Evolutionary conservation across 2,113 vertebrate species (phyloP), one percentile per base, ranked within the genome.

Genomic region (Glareola pratincola): DNA sequence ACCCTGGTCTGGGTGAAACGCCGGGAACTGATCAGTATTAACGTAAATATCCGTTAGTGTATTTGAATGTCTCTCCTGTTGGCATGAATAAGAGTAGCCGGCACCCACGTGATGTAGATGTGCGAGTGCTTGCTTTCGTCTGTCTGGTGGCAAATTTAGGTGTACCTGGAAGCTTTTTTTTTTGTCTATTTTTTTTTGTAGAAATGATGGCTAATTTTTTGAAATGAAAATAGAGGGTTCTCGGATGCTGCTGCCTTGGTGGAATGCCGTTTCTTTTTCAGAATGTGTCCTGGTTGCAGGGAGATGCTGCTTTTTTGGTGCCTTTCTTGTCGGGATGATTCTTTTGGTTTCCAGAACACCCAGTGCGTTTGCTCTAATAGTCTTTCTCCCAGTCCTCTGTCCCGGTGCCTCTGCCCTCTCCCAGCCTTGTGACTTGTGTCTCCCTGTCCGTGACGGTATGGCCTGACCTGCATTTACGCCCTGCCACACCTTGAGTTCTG

Each of bases 401-500:
- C 62, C 26, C 54, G 48, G 43, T 91, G 62, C 21, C 78, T 85
- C 72, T 94, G 89, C 74, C 48, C 64, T 66, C 34, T 66, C 84
- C 82, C 53, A 63, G 82, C 81, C 56, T 43, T 66, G 94, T 57
- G 66, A 86, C 54, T 85, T 89, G 39, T 94, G 85, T 89, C 64
- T 62, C 34, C 84, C 51, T 81, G 39, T 91, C 77, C 92, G 85
- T 90, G 93, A 64, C 2, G 18, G 71, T 87, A 82, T 54, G 92
- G 81, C 74, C 80, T 74, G 73, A 88, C 87, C 91, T 69, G 71
- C 75, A 47, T 87, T 90, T 51, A n/a, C 54, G 82, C 69, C 86
- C 88, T 81, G 80, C 79, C 86, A 93, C 82, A 77, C 77, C 88
- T 92, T 95, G 63, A 89, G 88, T 92, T 96, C 96, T 95, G 75